A percentile compares a stretch with the other conserved stretches of the same genome.
These are phyloP conservation scores for Lucilia cuprina DNA, from an alignment of 1,140 invertebrate species.

Conservation along the genomic window DNA sequence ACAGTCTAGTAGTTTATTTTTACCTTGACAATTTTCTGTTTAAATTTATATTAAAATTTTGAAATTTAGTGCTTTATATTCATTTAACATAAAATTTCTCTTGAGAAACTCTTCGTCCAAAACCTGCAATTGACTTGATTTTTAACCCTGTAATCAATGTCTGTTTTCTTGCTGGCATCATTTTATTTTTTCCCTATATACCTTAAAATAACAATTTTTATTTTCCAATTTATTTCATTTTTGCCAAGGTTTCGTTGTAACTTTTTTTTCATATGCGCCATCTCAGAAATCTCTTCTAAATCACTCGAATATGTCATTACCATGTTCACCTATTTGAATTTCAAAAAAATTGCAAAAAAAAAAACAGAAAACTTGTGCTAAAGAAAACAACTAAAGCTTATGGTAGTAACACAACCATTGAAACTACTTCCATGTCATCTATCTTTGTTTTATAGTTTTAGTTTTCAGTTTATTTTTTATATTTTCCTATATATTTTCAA, in stretches of 20 bases:
- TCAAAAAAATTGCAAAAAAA: background rate
- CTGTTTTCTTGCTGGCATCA: background rate
- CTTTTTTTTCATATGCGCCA: background rate
- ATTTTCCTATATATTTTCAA: no score
- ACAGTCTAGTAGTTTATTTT: no score
- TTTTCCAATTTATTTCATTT: constrained; percentile 4
- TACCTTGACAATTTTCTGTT: no score
- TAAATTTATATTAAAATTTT: no score
- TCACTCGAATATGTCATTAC: constrained; percentile 31
- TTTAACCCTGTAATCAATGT: background rate
- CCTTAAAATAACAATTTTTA: background rate
- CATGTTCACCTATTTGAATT: constrained; percentile 16
- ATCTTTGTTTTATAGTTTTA: constrained; percentile 22
- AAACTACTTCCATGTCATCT: constrained; percentile 23
- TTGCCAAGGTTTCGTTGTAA: background rate
- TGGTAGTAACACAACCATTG: constrained; percentile 25
- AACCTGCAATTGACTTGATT: background rate
- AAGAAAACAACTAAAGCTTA: background rate
- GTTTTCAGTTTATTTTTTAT: background rate
- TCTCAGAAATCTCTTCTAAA: constrained; percentile 15
- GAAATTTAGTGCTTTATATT: no score
- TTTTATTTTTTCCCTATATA: background rate
- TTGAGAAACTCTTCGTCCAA: no score
- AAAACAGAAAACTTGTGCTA: background rate
- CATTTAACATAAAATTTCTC: no score